phyloP scores from a whole-genome alignment of 2,113 vertebrate genomes.

The Callocephalon fimbriatum region DNA sequence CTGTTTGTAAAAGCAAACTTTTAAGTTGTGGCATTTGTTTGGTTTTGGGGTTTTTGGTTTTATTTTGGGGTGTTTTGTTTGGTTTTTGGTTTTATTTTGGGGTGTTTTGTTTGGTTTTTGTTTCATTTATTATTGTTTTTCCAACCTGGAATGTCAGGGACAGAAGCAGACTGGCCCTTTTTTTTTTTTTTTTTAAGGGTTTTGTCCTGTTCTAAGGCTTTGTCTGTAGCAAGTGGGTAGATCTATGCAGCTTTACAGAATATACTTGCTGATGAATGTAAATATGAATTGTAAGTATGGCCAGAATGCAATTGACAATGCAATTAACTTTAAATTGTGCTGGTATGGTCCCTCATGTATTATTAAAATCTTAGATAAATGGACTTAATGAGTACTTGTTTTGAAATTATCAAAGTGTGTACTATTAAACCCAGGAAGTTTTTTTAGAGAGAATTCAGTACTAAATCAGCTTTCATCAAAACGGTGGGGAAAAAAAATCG shows the following conservation, averaged over 20 bases:
- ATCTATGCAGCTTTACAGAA: neutral
- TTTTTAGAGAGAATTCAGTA: neutral
- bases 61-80: neutral
- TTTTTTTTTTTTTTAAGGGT: neutral
- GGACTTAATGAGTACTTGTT: neutral
- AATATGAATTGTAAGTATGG: neutral
- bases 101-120: neutral
- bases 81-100: neutral
- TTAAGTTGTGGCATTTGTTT: neutral
- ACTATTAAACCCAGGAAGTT: neutral
- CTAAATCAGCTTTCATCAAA: neutral
- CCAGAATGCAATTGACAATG: neutral
- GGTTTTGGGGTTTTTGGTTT: neutral
- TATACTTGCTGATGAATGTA: neutral
- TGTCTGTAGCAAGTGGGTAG: neutral
- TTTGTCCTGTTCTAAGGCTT: neutral
- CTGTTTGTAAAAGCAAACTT: neutral
- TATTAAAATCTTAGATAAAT: slow-evolving; percentile 33
- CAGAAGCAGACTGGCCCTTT: neutral
- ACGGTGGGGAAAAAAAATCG: neutral
- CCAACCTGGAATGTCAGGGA: neutral
- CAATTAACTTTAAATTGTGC: neutral
- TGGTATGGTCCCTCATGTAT: neutral
- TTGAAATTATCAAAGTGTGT: neutral
- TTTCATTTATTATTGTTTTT: neutral